A percentile compares a stretch with the other conserved stretches of the same genome.
These are phyloP conservation scores for Hypsopygia costalis DNA, from an alignment of 2,888 invertebrate genomes.

Conservation along the genomic window DNA sequence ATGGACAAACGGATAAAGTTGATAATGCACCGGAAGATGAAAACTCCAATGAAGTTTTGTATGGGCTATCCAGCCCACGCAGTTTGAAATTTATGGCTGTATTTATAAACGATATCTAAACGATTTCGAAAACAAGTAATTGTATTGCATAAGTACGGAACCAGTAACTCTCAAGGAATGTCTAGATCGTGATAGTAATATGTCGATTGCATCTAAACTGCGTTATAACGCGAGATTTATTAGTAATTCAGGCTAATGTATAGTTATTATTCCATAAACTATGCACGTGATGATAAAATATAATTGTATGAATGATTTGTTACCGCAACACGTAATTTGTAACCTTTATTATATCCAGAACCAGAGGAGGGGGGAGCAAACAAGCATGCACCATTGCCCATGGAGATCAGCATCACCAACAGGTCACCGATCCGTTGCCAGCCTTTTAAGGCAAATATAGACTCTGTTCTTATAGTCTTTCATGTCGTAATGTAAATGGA, in stretches of 20 bases:
- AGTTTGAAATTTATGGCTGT: slow-evolving; percentile 34
- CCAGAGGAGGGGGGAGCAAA: too few species aligned
- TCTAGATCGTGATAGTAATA: slow-evolving; percentile 6
- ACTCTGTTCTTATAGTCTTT: too few species aligned
- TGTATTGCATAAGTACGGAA: slow-evolving; percentile 8
- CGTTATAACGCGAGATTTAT: not conserved
- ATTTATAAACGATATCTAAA: slow-evolving; percentile 24
- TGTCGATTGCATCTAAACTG: slow-evolving; percentile 5
- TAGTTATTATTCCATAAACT: not conserved
- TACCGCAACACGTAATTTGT: too few species aligned
- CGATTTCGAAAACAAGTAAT: slow-evolving; percentile 13
- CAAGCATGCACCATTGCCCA: too few species aligned
- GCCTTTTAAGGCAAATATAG: too few species aligned
- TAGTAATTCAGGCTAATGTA: not conserved
- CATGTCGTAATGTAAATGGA: too few species aligned
- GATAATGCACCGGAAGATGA: not conserved
- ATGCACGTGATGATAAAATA: not conserved
- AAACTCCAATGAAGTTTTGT: slow-evolving; percentile 21
- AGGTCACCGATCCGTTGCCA: too few species aligned
- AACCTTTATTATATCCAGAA: too few species aligned
- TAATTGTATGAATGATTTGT: too few species aligned
- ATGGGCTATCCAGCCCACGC: slow-evolving; percentile 34
- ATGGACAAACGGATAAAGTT: not conserved
- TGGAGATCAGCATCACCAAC: too few species aligned
- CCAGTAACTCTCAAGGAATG: not conserved